Base-by-base conservation (phyloP, 1,140 invertebrate genomes). In the Heterodera schachtii region DNA sequence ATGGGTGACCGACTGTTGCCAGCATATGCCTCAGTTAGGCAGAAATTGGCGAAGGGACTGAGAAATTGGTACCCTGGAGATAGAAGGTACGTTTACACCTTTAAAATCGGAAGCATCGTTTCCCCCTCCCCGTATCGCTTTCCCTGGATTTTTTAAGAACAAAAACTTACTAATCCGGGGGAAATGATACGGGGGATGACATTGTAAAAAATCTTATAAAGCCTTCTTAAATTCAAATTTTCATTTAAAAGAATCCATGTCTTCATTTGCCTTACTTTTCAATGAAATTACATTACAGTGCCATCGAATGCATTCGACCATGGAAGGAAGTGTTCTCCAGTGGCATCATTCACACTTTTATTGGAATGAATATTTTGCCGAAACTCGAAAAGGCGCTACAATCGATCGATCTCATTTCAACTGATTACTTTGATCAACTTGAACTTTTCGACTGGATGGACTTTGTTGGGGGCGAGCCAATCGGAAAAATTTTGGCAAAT, bases 21-120 rank as follows among this genome's bases (percentile, higher is more conserved):
- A 2, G 93, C 98, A 8, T 98, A 96, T 91, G 94, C 95, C n/a
- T 93, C 94, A 44, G 95, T 99, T 81, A 92, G 97, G 73, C 93
- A 95, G 41, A 98, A 98, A 90, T 91, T 99, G 9, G 93, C 94
- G 49, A 92, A 93, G 57, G 96, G 96, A 19, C 91, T 99, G 52
- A 93, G 92, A 0, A 94, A 93, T 49, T 99, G 97, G 97, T 88
- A 91, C 81, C 91, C 86, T 2, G 83, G 83, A 16, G 87, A 88
- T 60, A 74, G 71, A 66, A 86, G 73, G 85, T 31, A 31, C 31
- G 31, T 31, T 31, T 31, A 31, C 31, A 31, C 31, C 31, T 31
- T 31, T 31, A 0, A 31, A 31, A 31, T 31, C 31, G 31, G 31
- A 31, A 31, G 31, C 31, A 31, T 31, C 31, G 31, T 31, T 31